phyloP scores from a whole-genome alignment of 1,140 invertebrate species.

The Monochamus saltuarius region DNA sequence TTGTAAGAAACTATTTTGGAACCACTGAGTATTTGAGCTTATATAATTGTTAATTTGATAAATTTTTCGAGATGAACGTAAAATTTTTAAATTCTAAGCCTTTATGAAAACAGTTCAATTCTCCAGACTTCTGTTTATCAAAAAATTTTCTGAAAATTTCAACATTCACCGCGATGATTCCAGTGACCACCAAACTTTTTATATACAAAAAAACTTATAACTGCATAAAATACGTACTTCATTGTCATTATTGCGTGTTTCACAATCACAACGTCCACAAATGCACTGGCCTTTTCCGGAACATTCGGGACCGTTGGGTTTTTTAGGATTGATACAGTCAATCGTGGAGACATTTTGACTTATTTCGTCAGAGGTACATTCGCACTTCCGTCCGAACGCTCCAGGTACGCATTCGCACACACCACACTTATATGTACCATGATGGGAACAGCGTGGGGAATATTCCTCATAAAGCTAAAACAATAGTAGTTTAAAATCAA shows the following conservation, averaged over 20 bases:
- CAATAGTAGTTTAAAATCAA: conserved; percentile 3
- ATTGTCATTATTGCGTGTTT: conserved; percentile 45
- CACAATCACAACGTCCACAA: conserved; percentile 66
- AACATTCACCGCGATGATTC: background rate
- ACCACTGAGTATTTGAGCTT: no score
- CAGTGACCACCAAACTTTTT: no score
- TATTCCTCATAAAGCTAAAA: conserved; percentile 49
- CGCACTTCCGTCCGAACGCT: conserved; percentile 69
- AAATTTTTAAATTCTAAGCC: no score
- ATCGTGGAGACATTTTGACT: conserved; percentile 27
- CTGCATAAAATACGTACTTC: conserved; percentile 20
- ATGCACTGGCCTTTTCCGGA: conserved; percentile 63
- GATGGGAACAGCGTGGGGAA: conserved; percentile 53
- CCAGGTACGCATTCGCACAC: conserved; percentile 67
- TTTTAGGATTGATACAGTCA: conserved; percentile 56
- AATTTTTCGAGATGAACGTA: no score
- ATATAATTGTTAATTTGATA: no score
- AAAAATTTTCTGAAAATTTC: no score
- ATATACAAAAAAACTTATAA: background rate
- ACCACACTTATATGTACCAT: conserved; percentile 68
- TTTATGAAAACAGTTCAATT: no score
- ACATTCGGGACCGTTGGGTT: conserved; percentile 64
- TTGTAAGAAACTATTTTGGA: no score
- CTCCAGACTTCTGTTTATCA: no score
- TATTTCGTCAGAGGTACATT: conserved; percentile 56